These are phyloP conservation scores for Steinernema hermaphroditum DNA, from an alignment of 2,888 invertebrate species.

Conservation along the genomic window DNA sequence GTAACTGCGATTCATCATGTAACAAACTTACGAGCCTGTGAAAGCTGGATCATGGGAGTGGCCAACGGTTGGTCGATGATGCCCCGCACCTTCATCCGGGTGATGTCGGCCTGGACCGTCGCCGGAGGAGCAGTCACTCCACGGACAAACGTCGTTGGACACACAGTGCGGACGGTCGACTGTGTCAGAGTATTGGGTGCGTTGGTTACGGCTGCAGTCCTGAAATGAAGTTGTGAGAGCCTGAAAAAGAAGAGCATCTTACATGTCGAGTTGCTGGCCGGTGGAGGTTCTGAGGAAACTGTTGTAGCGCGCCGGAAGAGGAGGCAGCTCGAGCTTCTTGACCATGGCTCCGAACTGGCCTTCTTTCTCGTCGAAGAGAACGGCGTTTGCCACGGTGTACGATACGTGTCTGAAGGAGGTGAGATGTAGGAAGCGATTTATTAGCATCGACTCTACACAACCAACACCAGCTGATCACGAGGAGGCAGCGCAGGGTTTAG, in stretches of 20 bases:
- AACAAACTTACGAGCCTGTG: background rate
- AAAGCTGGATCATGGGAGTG: slow-evolving; percentile 41
- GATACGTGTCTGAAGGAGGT: slow-evolving; percentile 57
- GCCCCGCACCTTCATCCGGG: slow-evolving; percentile 53
- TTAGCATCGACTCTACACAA: background rate
- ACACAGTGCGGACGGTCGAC: slow-evolving; percentile 39
- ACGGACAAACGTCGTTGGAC: slow-evolving; percentile 38
- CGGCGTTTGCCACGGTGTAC: slow-evolving; percentile 61
- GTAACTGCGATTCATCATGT: background rate
- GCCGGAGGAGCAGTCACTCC: slow-evolving; percentile 40
- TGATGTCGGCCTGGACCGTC: slow-evolving; percentile 57
- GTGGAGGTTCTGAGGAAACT: slow-evolving; percentile 38
- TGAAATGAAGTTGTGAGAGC: background rate
- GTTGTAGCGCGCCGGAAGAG: slow-evolving; percentile 49
- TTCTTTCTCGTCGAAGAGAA: slow-evolving; percentile 51
- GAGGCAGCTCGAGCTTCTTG: slow-evolving; percentile 51
- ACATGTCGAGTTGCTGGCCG: slow-evolving; percentile 43
- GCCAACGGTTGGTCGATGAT: slow-evolving; percentile 47
- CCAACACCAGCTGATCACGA: no score
- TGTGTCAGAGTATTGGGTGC: background rate
- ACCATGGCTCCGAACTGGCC: slow-evolving; percentile 39
- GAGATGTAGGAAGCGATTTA: no score
- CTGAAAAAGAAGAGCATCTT: no score
- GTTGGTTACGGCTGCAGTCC: background rate
- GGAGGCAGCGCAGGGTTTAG: no score